Evolutionary conservation across 1,140 invertebrate genomes (phyloP).

Genomic region (Geopemphigus sp.): DNA sequence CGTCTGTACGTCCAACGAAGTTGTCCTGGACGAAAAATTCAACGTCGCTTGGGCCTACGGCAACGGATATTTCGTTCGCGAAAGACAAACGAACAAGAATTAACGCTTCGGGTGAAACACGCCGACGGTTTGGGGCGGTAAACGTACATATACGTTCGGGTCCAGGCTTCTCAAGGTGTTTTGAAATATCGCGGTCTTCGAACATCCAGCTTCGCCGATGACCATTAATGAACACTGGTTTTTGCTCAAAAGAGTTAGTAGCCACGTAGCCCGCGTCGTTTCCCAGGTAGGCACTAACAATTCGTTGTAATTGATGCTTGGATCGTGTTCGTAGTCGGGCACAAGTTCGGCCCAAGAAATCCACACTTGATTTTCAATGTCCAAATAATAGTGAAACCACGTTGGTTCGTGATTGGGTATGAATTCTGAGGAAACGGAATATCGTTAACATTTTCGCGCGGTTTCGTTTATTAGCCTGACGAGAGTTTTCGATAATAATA

Average conservation of each 20-base stretch:
- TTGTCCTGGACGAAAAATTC: slow-evolving; percentile 88
- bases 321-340: slow-evolving; percentile 71
- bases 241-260: slow-evolving; percentile 61
- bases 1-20: slow-evolving; percentile 81
- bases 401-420: slow-evolving; percentile 67
- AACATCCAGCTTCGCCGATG: slow-evolving; percentile 85
- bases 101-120: too few species aligned
- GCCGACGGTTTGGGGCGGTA: too few species aligned
- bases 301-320: slow-evolving; percentile 67
- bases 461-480: too few species aligned
- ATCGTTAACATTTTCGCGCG: too few species aligned
- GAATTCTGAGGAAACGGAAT: neutral
- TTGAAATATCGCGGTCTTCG: slow-evolving; percentile 83
- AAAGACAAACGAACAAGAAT: neutral
- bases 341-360: slow-evolving; percentile 80
- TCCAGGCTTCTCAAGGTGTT: slow-evolving; percentile 74
- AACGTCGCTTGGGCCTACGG: slow-evolving; percentile 70
- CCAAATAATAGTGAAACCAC: slow-evolving; percentile 79
- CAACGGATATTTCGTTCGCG: slow-evolving; percentile 21
- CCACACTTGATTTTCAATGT: slow-evolving; percentile 71
- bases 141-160: slow-evolving; percentile 66
- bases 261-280: slow-evolving; percentile 74
- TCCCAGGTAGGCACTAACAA: slow-evolving; percentile 88
- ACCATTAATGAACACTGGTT: slow-evolving; percentile 72
- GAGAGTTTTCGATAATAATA: too few species aligned